A percentile compares a stretch with the other conserved stretches of the same genome.
These are phyloP conservation scores for Heliconius erato DNA, from an alignment of 2,888 invertebrate genomes.

Conservation along the genomic window DNA sequence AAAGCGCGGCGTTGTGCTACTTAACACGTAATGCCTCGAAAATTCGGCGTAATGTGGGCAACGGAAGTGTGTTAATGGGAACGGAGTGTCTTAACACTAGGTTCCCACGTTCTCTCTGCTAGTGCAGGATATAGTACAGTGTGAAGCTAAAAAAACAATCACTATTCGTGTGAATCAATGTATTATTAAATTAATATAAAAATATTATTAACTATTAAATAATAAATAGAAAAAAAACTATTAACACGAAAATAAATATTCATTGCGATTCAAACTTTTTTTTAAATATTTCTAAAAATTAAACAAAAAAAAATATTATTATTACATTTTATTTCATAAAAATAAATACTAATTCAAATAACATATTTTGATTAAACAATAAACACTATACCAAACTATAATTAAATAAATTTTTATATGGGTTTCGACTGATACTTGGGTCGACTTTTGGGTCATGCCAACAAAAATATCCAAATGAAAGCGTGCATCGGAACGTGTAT, in stretches of 20 bases:
- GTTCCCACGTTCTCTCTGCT: too few relatives aligned
- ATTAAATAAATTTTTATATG: neutral
- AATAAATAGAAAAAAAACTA: neutral
- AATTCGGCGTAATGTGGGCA: too few relatives aligned
- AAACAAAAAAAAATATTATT: neutral
- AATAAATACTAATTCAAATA: neutral
- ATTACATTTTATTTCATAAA: neutral
- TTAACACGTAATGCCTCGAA: too few relatives aligned
- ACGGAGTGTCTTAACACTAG: too few relatives aligned
- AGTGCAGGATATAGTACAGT: too few relatives aligned
- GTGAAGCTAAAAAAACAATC: neutral
- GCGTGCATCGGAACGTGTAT: constrained; percentile 42
- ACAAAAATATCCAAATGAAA: constrained; percentile 38
- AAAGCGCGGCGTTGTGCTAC: too few relatives aligned
- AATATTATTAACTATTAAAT: neutral
- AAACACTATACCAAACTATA: neutral
- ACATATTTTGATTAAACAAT: neutral
- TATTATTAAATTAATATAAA: neutral
- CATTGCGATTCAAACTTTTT: neutral
- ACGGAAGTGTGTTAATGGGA: too few relatives aligned
- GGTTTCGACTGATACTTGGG: constrained; percentile 1
- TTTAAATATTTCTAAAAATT: too few relatives aligned
- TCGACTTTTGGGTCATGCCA: constrained; percentile 22
- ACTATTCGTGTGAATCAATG: neutral
- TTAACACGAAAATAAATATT: neutral